Conservation (phyloP, 2,888 invertebrate species). For the Parascotia fuliginaria region DNA sequence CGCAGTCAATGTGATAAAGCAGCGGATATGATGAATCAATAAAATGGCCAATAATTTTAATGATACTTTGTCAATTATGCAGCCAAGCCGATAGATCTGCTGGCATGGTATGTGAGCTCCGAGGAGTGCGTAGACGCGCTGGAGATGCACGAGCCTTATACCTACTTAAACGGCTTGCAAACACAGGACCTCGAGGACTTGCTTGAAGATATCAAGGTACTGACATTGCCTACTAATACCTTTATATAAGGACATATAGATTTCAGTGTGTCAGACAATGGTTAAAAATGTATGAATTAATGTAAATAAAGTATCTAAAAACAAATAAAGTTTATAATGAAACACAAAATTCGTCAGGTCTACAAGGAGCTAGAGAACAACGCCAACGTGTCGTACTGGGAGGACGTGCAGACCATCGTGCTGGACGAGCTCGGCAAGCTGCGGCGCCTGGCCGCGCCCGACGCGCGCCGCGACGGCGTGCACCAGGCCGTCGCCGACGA, state of each 20-base stretch:
- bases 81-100: constrained; percentile 98
- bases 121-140: constrained; percentile 95
- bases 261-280: too few species aligned
- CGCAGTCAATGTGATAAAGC: too few species aligned
- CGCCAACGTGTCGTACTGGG: constrained; percentile 96
- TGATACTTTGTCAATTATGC: constrained; percentile 39
- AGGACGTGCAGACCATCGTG: constrained; percentile 97
- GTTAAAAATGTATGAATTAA: too few species aligned
- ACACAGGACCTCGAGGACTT: constrained; percentile 97
- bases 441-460: constrained; percentile 88
- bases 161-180: constrained; percentile 95
- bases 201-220: constrained; percentile 96
- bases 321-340: not conserved
- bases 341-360: constrained; percentile 67
- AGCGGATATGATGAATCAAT: too few species aligned
- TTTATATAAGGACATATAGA: too few species aligned
- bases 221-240: not conserved
- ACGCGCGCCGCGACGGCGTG: constrained; percentile 90
- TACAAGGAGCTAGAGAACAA: constrained; percentile 97
- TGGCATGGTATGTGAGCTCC: constrained; percentile 97
- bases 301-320: too few species aligned
- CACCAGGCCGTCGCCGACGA: constrained; percentile 96
- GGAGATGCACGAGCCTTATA: constrained; percentile 99
- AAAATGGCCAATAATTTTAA: too few species aligned
- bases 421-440: constrained; percentile 96